Evolutionary conservation across 2,797 vertebrate species (phyloP), one percentile per base, ranked within the genome.

Genomic region (Streptopelia turtur): DNA sequence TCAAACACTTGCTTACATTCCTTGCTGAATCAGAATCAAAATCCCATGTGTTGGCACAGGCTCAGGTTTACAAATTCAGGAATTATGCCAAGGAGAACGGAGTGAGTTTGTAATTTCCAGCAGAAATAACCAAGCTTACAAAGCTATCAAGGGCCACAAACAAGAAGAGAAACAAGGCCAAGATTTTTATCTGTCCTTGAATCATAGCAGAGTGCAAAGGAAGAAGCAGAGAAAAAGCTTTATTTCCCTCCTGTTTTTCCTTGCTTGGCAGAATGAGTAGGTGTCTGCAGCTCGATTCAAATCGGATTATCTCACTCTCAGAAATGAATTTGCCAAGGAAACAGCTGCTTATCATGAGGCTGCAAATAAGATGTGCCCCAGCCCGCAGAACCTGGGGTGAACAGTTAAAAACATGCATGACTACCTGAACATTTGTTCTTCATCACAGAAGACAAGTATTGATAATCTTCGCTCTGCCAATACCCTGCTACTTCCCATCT

Each of bases 161-260:
- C 23, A 76, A 57, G 25, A n/a, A 57, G 18, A 80, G 64, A 95
- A 93, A 89, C 27, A 82, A 85, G 43, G 31, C 47, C 41, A 74
- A 94, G 71, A 88, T 71, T 91, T 95, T 85, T 87, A 91, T 92
- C 92, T 93, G 87, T 50, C 71, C 87, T 93, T 95, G 90, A 95
- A 81, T 93, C 60, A 16, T 5, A 20, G 33, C 57, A 88, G 23
- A 86, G 23, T 2, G 0, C n/a, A 87, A 91, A 85, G 37, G 45
- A 92, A 87, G 35, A 68, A 77, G 41, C 2, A 79, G 27, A 53
- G 25, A 56, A 69, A 88, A 80, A 60, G 52, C 53, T 80, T 80
- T 75, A 23, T 71, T 71, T 7, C 7, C 10, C 24, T 4, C 6
- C 12, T 56, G 87, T 82, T 68, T 66, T 65, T 75, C 41, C 37